Evolutionary conservation across 2,888 invertebrate genomes (phyloP), one percentile per base, ranked within the genome.

Genomic region (Drosophila kambysellisi): DNA sequence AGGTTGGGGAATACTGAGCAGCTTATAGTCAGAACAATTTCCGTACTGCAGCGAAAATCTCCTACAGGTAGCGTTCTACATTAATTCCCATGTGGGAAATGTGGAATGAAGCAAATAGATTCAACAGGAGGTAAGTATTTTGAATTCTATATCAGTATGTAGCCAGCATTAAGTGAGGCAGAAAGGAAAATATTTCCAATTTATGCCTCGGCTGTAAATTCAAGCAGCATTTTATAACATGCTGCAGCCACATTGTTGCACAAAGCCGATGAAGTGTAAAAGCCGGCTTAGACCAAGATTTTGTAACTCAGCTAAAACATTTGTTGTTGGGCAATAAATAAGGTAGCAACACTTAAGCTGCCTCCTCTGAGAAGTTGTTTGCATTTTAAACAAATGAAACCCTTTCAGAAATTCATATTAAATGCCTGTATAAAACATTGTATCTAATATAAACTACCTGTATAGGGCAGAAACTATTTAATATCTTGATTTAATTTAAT

Each of bases 191-290:
- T 51, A 54, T 56, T 54, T 73, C 11, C 46, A 51, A 79, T 80
- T 61, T 75, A 80, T 74, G 67, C 35, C 17, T 20, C 25, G 39
- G 64, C 59, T 59, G 52, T 78, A 78, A 70, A 78, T 64, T 70
- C 46, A 32, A 43, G 39, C 37, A n/a, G 39, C 32, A 43, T 58
- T 73, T 59, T 69, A 54, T 39, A 20, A 48, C 53, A 37, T n/a
- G 51, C 17, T 33, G 54, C 69, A 51, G 53, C 43, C 52, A 78
- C 70, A 80, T 52, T 67, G 56, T 78, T 65, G 76, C 80, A 62
- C 58, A 64, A 39, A 32, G n/a, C 15, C 61, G 46, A 52, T 79
- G 54, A 58, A 50, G 39, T 50, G 56, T 33, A 37, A 63, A 20
- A 25, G 39, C 30, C 25, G 41, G 51, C 30, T 50, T 15, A 43